A percentile compares a stretch with the other conserved stretches of the same genome.
These are phyloP conservation scores for Apodemia mormo DNA, from an alignment of 2,888 invertebrate genomes.

Conservation along the genomic window DNA sequence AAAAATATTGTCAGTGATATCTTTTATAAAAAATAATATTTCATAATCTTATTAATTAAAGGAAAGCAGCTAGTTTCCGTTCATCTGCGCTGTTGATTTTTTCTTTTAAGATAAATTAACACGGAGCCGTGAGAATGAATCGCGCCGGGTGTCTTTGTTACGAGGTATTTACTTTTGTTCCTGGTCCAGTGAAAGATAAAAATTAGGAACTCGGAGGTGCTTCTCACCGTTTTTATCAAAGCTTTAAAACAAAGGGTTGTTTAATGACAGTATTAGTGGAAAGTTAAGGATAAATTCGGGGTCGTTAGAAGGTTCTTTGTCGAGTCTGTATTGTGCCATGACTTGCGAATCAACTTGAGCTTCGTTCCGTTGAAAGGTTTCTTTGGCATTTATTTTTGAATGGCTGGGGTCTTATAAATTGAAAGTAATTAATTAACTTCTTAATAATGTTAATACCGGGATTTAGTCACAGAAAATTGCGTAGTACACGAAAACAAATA, in stretches of 20 bases:
- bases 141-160: slow-evolving; percentile 54
- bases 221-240: slow-evolving; percentile 74
- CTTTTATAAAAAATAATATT: background rate
- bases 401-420: slow-evolving; percentile 13
- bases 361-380: slow-evolving; percentile 20
- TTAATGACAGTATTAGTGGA: slow-evolving; percentile 79
- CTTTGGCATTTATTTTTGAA: slow-evolving; percentile 12
- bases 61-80: slow-evolving; percentile 19
- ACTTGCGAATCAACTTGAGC: slow-evolving; percentile 50
- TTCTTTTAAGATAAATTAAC: slow-evolving; percentile 32
- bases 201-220: slow-evolving; percentile 70
- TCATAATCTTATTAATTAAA: slow-evolving; percentile 14
- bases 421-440: slow-evolving; percentile 11
- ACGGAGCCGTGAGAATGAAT: slow-evolving; percentile 20
- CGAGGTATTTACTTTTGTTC: slow-evolving; percentile 58
- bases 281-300: slow-evolving; percentile 77
- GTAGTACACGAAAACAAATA: background rate
- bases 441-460: slow-evolving; percentile 12
- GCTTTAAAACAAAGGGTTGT: slow-evolving; percentile 76
- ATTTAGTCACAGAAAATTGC: background rate
- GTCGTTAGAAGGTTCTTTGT: slow-evolving; percentile 74
- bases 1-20: too few relatives aligned
- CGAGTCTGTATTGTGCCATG: slow-evolving; percentile 67
- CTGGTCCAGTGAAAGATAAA: slow-evolving; percentile 67
- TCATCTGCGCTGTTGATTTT: slow-evolving; percentile 32